Evolutionary conservation across 64 coral and sea anemone genomes (phyloP), one percentile per base, ranked within the genome.

Genomic region (Actinia tenebrosa): DNA sequence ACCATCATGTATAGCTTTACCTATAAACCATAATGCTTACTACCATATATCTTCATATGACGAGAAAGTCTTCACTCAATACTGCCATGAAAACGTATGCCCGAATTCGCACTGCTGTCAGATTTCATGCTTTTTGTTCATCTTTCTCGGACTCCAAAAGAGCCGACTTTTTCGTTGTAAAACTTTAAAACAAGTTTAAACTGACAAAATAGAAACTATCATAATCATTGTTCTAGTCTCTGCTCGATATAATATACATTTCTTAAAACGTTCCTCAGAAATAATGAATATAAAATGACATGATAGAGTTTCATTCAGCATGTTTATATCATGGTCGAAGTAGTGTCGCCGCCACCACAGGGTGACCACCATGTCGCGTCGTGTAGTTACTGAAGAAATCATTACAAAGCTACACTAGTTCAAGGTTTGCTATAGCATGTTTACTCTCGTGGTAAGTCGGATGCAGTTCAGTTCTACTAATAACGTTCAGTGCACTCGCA

Each of bases 381-480:
- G 60, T 61, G 60, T 19, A 61, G 60, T 61, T 19, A 18, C 4
- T 4, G 60, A 61, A 25, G 30, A 37, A 37, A 37, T 37, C 66
- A 25, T 75, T n/a, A 16, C 30, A 37, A 37, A 37, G 30, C 27
- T 75, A 75, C 69, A 75, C 69, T 10, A 42, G 69, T 42, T 75
- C 22, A 15, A 42, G 37, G 25, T 52, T 81, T 11, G 7, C 43
- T 81, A 5, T 81, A 18, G 79, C 79, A 20, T 53, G 79, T 61
- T 85, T 85, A 42, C 23, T 62, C 26, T 85, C 83, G 16, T 85
- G 83, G n/a, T 85, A 85, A 22, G 83, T 85, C 50, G 83, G 83
- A 85, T 45, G 83, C 25, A 85, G 19, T 18, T 58, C 53, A 59
- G 9, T 85, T 61, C 54, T 61, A 64, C 83, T 63, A 43, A 62